phyloP scores from a whole-genome alignment of 2,113 vertebrate genomes.

The Myrmecobius fasciatus region DNA sequence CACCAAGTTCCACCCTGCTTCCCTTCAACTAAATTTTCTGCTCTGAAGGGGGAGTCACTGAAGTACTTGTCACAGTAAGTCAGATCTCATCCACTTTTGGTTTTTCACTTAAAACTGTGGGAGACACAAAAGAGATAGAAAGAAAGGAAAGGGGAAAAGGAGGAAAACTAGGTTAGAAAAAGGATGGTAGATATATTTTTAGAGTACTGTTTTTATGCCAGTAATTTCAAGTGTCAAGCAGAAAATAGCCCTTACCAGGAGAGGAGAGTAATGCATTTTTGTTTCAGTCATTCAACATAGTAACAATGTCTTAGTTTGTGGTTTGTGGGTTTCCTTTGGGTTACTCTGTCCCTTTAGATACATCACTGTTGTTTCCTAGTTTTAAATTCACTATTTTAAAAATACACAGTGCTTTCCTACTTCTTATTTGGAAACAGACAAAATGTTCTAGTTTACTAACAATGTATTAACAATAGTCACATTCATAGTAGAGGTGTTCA shows the following conservation, averaged over 20 bases:
- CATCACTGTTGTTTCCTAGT: conserved; percentile 74
- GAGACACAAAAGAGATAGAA: conserved; percentile 58
- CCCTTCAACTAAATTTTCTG: background rate
- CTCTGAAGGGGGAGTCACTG: background rate
- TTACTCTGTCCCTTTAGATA: conserved; percentile 71
- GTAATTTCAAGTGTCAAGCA: conserved; percentile 42
- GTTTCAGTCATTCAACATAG: conserved; percentile 64
- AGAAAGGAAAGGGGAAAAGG: conserved; percentile 25
- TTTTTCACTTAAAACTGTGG: conserved; percentile 47
- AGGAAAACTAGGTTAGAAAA: background rate
- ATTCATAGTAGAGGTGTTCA: conserved; percentile 1
- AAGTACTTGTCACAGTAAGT: background rate
- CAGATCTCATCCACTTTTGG: background rate
- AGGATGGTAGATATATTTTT: conserved; percentile 30
- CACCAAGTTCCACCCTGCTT: background rate
- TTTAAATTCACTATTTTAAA: conserved; percentile 73
- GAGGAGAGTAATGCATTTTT: conserved; percentile 56
- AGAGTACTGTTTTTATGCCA: conserved; percentile 42
- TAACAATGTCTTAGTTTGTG: conserved; percentile 69
- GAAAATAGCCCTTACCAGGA: conserved; percentile 49
- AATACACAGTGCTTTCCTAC: conserved; percentile 56
- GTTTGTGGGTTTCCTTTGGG: conserved; percentile 80
- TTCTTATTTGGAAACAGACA: conserved; percentile 56
- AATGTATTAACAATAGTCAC: conserved; percentile 55
- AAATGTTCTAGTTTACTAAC: conserved; percentile 48